Evolutionary conservation across 2,888 invertebrate species (phyloP), one percentile per base, ranked within the genome.

Genomic region (Embidobia sp.): DNA sequence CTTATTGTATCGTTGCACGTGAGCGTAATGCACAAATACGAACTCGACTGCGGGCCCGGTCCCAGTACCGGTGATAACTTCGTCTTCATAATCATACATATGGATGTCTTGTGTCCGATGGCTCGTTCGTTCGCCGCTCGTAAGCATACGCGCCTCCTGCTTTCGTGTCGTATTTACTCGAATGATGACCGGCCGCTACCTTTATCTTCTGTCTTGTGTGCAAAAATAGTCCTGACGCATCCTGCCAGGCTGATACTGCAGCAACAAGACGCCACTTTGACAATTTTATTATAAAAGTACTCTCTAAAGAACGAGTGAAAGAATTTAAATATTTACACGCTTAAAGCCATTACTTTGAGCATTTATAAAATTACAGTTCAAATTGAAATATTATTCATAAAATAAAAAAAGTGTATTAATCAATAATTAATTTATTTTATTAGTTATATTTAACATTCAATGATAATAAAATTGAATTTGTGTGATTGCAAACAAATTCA

Each of bases 1-100:
- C 89, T 89, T 89, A 89, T 89, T 89, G 89, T 89, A 88, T 88
- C 87, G 87, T 84, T 87, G 88, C 87, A 89, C 89, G 89, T 89
- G 89, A 89, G 85, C 81, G 86, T 88, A 88, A 89, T 89, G 87
- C 87, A 87, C 85, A 89, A 89, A 87, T 85, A 84, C 85, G 85
- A 85, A 86, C 85, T 85, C 82, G 81, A 80, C 83, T 83, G 83
- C 83, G 84, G 85, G 85, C 86, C 83, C 81, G 79, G 72, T 73
- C 69, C 75, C 79, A 57, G 79, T 73, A 74, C 80, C 74, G 37
- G 83, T 84, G 86, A 87, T 87, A 87, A 86, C 86, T 87, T 82
- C 84, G 82, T 86, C 85, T 84, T 86, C 84, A 84, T 86, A 84
- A 87, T 86, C 86, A 86, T 86, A 86, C 86, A 87, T 87, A 86